Evolutionary conservation across 2,888 invertebrate species (phyloP).

Genomic region (Metellina segmentata): DNA sequence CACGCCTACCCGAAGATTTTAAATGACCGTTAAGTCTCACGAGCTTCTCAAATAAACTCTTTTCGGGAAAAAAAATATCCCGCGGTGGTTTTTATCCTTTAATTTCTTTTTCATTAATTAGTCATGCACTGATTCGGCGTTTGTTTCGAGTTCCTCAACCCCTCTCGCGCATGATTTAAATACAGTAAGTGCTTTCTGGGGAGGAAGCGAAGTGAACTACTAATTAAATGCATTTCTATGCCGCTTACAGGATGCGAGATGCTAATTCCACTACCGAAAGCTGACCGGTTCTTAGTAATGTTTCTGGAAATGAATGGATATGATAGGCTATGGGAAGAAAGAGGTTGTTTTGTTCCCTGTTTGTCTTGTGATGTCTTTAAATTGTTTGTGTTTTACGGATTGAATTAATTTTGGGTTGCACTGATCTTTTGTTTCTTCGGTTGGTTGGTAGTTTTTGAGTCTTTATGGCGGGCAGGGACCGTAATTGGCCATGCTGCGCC

Average conservation of each 20-base stretch:
- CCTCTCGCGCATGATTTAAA: not conserved
- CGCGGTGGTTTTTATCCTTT: not conserved
- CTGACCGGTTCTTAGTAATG: not conserved
- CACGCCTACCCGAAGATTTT: not conserved
- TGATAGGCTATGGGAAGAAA: not conserved
- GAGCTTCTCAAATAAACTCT: not conserved
- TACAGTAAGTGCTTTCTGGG: not conserved
- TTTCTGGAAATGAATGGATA: not conserved
- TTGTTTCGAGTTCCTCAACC: not conserved
- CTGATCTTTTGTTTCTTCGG: not conserved
- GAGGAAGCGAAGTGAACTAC: not conserved
- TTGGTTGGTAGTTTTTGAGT: not conserved
- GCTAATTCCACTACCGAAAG: slow-evolving; percentile 29
- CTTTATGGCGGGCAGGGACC: not conserved
- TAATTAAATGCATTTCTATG: slow-evolving; percentile 49
- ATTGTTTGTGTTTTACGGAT: not conserved
- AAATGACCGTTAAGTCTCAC: not conserved
- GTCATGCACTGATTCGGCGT: not conserved
- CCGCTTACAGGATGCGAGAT: slow-evolving; percentile 15
- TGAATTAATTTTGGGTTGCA: not conserved
- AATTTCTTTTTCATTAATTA: not conserved
- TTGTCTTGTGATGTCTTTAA: not conserved
- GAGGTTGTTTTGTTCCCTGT: not conserved
- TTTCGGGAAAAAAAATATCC: not conserved
- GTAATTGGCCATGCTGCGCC: too few relatives aligned